These are phyloP conservation scores for Romanogobio albipinnatus DNA, from an alignment of 2,113 vertebrate species.

Conservation along the genomic window DNA sequence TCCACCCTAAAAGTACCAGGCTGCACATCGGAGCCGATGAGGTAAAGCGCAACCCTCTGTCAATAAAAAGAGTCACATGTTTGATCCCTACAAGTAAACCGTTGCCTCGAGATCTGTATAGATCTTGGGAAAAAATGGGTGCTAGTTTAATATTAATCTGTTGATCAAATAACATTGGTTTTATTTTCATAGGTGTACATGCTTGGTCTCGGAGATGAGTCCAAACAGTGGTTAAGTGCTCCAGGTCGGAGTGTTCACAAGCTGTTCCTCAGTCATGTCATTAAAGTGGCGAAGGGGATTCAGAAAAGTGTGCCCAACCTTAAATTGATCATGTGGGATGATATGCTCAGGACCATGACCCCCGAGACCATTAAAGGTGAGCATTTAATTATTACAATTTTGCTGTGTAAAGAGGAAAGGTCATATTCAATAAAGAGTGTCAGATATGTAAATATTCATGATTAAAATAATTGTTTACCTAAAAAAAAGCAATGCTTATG, in stretches of 20 bases:
- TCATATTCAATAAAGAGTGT: neutral
- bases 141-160: neutral
- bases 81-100: neutral
- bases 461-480: neutral
- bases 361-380: slow-evolving; percentile 83
- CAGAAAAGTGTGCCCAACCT: slow-evolving; percentile 74
- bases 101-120: neutral
- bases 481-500: neutral
- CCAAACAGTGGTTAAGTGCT: slow-evolving; percentile 81
- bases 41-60: slow-evolving; percentile 67
- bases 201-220: slow-evolving; percentile 88
- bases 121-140: neutral
- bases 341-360: slow-evolving; percentile 88
- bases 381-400: neutral
- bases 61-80: neutral
- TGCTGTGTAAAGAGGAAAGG: neutral
- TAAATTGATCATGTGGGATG: slow-evolving; percentile 90
- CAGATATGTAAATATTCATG: neutral
- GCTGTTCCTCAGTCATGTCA: slow-evolving; percentile 87
- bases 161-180: neutral
- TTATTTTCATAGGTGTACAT: slow-evolving; percentile 83
- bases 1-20: slow-evolving; percentile 76
- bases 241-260: slow-evolving; percentile 73
- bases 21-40: slow-evolving; percentile 95
- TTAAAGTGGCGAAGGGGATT: slow-evolving; percentile 79